phyloP scores from a whole-genome alignment of 2,888 invertebrate species.

The Eilema caniola region DNA sequence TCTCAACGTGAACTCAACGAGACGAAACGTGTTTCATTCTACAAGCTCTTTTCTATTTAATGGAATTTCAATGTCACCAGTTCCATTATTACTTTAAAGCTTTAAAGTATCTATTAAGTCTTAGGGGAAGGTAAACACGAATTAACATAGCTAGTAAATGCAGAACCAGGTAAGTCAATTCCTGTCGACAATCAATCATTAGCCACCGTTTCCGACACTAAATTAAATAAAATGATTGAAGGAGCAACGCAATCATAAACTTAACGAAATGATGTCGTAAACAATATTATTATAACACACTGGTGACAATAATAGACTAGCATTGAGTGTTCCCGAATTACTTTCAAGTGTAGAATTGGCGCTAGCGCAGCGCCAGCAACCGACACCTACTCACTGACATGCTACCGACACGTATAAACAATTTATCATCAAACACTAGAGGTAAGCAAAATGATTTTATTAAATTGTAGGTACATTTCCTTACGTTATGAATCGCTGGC shows the following conservation, averaged over 20 bases:
- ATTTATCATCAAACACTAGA: constrained; percentile 28
- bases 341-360: constrained; percentile 32
- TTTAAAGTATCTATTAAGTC: background rate
- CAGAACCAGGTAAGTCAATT: background rate
- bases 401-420: constrained; percentile 33
- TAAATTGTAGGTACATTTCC: background rate
- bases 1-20: constrained; percentile 33
- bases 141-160: background rate
- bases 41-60: constrained; percentile 3
- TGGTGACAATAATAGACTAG: constrained; percentile 67
- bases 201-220: background rate
- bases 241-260: constrained; percentile 49
- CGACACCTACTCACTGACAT: constrained; percentile 47
- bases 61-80: constrained; percentile 1
- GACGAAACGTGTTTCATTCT: constrained; percentile 10
- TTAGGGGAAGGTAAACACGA: background rate
- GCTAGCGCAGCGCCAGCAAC: constrained; percentile 52
- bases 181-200: background rate
- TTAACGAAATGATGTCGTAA: constrained; percentile 55
- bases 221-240: constrained; percentile 26
- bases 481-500: background rate
- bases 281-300: constrained; percentile 57
- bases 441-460: constrained; percentile 13
- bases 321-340: constrained; percentile 67
- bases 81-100: background rate